Base-by-base conservation (phyloP, 1,140 invertebrate species). In the Muscidifurax raptorellus region DNA sequence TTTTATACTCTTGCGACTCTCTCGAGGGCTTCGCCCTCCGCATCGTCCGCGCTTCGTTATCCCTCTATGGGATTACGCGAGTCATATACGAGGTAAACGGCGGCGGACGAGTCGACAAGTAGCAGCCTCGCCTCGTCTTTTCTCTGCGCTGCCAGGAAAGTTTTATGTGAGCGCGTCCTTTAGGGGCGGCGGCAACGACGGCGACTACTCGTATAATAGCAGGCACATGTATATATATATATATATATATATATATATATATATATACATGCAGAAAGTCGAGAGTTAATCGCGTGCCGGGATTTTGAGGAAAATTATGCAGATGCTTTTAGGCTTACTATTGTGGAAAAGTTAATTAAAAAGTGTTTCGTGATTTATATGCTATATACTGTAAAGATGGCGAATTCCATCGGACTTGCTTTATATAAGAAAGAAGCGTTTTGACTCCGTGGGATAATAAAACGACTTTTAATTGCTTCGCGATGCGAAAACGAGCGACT, bases 1-100 rank as follows among this genome's bases (percentile, higher is more conserved):
- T 59, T 22, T 59, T 59, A n/a, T 59, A n/a, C 52, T 59, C 52
- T 59, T 18, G 6, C 52, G 52, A 59, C 22, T 59, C 12, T n/a
- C 4, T 15, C 77, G 30, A 79, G 77, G 77, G 77, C 77, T 66
- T 80, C 78, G 32, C 78, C 32, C 78, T 80, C 36, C 25, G 27
- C 10, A 32, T 40, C 59, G 18, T 36, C 36, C 59, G 27, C n/a
- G 27, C n/a, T 36, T 79, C 77, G 40, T 66, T 66, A 79, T 79
- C 59, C 77, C 77, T 79, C 9, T 36, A 66, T 27, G 77, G 30
- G 18, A 79, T 64, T 79, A 79, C 27, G 59, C 30, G 77, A 79
- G 52, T 59, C 52, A 59, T 59, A 59, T 18, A n/a, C 22, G 52
- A 59, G 52, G 52, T 59, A 59, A 59, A 59, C 52, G 52, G 36